phyloP scores from a whole-genome alignment of 2,797 vertebrate species.

The Margarornis squamiger region DNA sequence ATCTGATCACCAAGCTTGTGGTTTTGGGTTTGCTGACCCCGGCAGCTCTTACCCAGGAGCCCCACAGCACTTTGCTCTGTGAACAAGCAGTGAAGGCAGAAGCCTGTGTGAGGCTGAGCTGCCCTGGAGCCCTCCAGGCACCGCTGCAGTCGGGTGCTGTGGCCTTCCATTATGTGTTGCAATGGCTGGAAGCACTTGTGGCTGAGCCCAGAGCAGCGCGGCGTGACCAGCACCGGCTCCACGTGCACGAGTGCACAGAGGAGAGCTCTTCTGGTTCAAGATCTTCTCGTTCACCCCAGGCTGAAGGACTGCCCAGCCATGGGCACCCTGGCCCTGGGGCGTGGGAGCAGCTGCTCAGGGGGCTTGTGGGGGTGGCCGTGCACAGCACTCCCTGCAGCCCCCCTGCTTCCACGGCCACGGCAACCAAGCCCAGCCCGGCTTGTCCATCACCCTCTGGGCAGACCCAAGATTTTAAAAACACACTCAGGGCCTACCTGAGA shows the following conservation, averaged over 20 bases:
- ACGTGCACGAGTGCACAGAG: background rate
- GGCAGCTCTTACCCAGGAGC: background rate
- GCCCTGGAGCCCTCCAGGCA: background rate
- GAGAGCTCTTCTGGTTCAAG: constrained; percentile 52
- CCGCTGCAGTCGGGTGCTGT: background rate
- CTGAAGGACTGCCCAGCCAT: background rate
- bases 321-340: background rate
- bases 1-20: background rate
- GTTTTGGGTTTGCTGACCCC: background rate
- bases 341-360: background rate
- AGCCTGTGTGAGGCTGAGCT: background rate
- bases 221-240: background rate
- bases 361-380: background rate
- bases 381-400: background rate
- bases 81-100: background rate
- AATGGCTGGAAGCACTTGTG: background rate
- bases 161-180: background rate
- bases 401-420: background rate
- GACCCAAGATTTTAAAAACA: background rate
- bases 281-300: background rate
- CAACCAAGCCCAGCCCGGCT: rapidly evolving
- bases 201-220: background rate
- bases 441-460: background rate
- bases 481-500: background rate
- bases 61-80: rapidly evolving